Evolutionary conservation across 2,113 vertebrate species (phyloP).

Genomic region (Chaetorhynchus papuensis): DNA sequence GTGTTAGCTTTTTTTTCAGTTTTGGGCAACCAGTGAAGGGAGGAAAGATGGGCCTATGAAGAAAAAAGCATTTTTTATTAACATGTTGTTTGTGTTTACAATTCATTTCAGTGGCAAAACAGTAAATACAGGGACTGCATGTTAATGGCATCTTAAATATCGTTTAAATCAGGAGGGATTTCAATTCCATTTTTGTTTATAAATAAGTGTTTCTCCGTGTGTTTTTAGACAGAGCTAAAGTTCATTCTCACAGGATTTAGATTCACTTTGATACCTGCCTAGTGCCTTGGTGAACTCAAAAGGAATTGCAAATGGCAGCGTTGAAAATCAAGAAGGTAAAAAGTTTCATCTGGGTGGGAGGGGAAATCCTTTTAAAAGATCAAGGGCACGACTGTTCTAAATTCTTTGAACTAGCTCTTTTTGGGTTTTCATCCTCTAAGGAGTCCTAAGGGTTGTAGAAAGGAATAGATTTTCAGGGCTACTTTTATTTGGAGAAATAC

Average conservation of each 20-base stretch:
- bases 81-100: neutral
- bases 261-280: neutral
- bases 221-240: neutral
- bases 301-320: neutral
- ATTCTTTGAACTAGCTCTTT: neutral
- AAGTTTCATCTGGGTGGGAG: neutral
- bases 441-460: neutral
- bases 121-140: neutral
- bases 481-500: neutral
- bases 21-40: neutral
- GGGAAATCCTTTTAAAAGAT: neutral
- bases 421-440: neutral
- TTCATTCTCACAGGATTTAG: neutral
- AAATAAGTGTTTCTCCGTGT: neutral
- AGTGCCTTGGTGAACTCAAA: neutral
- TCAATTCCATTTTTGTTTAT: neutral
- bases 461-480: neutral
- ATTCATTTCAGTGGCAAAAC: neutral
- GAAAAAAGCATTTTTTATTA: neutral
- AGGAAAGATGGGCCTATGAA: neutral
- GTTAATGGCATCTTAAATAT: neutral
- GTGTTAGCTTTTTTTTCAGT: neutral
- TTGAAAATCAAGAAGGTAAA: neutral
- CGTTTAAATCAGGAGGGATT: neutral
- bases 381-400: neutral